A percentile compares a stretch with the other conserved stretches of the same genome.
Evolutionary conservation across 2,113 vertebrate genomes (phyloP).

Genomic region (Nerophis ophidion): DNA sequence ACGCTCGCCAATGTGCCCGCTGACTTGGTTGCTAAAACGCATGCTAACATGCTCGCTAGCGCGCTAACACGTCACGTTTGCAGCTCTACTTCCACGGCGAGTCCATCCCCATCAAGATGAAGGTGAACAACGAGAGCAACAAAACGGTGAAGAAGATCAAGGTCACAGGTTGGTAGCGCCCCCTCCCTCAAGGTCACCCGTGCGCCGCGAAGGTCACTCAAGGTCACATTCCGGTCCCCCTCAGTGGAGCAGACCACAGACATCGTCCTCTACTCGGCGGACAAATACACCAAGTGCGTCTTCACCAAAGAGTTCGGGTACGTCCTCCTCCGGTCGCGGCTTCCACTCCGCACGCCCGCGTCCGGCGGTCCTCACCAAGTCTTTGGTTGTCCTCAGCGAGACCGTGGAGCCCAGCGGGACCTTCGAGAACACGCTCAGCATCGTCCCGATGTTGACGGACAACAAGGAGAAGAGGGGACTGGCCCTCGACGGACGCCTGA

Average conservation of each 20-base stretch:
- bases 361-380: neutral
- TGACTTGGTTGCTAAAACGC: too few relatives aligned
- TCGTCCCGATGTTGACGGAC: conserved; percentile 69
- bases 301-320: conserved; percentile 79
- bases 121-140: conserved; percentile 84
- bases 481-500: conserved; percentile 85
- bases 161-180: conserved; percentile 68
- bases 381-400: conserved; percentile 68
- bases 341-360: neutral
- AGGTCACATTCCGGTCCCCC: neutral
- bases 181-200: neutral
- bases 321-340: conserved; percentile 17
- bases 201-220: neutral
- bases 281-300: conserved; percentile 85
- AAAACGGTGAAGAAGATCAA: conserved; percentile 88
- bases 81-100: conserved; percentile 87
- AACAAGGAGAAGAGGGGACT: conserved; percentile 84
- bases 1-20: neutral
- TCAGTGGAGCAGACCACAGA: conserved; percentile 88
- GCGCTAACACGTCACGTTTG: neutral
- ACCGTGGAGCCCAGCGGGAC: conserved; percentile 73
- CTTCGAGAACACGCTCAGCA: conserved; percentile 70
- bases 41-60: too few relatives aligned
- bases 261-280: conserved; percentile 86
- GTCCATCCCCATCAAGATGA: conserved; percentile 74